phyloP scores from a whole-genome alignment of 1,140 invertebrate genomes.

The Drosophila kurseongensis region DNA sequence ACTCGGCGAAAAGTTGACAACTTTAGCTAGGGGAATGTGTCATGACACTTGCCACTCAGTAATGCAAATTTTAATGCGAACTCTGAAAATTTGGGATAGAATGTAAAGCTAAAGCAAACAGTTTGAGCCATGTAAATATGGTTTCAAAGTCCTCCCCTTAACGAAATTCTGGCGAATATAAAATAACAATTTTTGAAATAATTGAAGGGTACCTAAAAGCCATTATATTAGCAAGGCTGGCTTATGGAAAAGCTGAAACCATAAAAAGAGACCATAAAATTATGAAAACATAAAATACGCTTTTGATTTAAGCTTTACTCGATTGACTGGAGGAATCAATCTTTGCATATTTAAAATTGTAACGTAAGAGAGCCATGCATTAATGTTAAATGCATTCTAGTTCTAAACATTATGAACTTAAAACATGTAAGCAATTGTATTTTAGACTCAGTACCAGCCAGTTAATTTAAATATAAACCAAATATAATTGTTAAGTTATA shows the following conservation, averaged over 20 bases:
- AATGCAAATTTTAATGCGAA: slow-evolving; percentile 27
- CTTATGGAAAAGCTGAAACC: not conserved
- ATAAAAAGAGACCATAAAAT: slow-evolving; percentile 24
- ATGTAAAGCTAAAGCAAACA: slow-evolving; percentile 11
- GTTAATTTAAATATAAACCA: too few species aligned
- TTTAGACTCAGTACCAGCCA: too few species aligned
- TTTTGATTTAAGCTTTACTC: not conserved
- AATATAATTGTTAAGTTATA: too few species aligned
- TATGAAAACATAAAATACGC: slow-evolving; percentile 4
- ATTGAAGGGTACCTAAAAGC: slow-evolving; percentile 4
- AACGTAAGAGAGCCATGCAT: not conserved
- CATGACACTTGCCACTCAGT: slow-evolving; percentile 30
- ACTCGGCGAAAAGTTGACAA: slow-evolving; percentile 30
- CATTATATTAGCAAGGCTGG: slow-evolving; percentile 22
- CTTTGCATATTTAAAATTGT: not conserved
- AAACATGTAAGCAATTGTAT: too few species aligned
- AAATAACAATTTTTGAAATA: slow-evolving; percentile 17
- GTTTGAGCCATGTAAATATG: slow-evolving; percentile 13
- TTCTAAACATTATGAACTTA: too few species aligned
- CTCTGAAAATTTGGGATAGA: slow-evolving; percentile 15
- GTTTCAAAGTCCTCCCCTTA: not conserved
- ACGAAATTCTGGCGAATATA: not conserved
- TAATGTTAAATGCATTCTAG: too few species aligned
- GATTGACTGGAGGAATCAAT: not conserved
- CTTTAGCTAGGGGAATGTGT: slow-evolving; percentile 13